phyloP scores from a whole-genome alignment of 2,888 invertebrate species.

The Aethes cnicana region DNA sequence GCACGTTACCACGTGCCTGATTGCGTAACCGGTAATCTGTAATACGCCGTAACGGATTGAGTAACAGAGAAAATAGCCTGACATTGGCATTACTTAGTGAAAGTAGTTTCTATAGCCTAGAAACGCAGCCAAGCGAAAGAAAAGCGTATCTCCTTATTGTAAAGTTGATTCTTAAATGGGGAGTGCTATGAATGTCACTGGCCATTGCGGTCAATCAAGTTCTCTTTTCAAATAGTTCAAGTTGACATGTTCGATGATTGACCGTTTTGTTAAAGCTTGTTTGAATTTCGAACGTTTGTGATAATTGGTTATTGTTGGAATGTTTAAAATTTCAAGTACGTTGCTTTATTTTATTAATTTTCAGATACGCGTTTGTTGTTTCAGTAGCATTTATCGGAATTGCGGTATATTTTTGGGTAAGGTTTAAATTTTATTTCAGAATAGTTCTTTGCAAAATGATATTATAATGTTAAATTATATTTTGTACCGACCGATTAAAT shows the following conservation, averaged over 20 bases:
- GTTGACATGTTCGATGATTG: conserved; percentile 37
- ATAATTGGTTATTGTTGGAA: not conserved
- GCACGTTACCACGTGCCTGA: conserved; percentile 32
- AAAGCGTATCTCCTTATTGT: conserved; percentile 23
- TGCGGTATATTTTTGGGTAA: no score
- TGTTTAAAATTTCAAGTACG: no score
- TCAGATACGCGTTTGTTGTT: no score
- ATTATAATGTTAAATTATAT: no score
- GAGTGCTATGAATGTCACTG: conserved; percentile 34
- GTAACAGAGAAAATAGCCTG: conserved; percentile 70
- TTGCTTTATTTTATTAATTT: no score
- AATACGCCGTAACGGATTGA: conserved; percentile 51
- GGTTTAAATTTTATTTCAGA: no score
- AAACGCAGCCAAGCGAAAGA: conserved; percentile 31
- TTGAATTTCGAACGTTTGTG: conserved; percentile 2
- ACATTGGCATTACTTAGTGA: conserved; percentile 78
- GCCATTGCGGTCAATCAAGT: conserved; percentile 48
- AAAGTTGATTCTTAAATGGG: conserved; percentile 31
- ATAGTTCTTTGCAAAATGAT: no score
- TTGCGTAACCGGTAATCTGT: conserved; percentile 49
- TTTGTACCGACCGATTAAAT: no score
- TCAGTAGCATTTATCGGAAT: conserved; percentile 1
- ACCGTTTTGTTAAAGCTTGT: not conserved
- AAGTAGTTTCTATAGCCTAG: conserved; percentile 60
- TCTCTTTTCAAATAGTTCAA: conserved; percentile 44